phyloP scores from a whole-genome alignment of 2,113 vertebrate genomes.

The Alethe castanea region DNA sequence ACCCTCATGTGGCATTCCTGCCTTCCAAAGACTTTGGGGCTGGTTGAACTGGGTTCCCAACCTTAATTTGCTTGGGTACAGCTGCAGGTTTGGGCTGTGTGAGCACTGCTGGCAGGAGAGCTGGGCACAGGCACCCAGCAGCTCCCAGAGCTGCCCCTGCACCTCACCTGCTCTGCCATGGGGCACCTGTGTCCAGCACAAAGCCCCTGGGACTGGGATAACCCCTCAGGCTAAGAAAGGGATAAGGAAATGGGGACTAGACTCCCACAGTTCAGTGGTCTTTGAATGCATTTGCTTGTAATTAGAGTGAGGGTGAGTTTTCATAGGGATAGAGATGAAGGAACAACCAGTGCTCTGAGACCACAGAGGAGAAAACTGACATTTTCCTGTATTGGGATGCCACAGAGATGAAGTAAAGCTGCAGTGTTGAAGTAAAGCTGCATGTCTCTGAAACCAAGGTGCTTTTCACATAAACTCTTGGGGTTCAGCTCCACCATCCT shows the following conservation, averaged over 20 bases:
- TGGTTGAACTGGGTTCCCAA: not conserved
- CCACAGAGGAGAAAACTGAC: not conserved
- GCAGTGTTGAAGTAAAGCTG: not conserved
- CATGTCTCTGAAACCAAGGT: not conserved
- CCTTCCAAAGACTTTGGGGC: not conserved
- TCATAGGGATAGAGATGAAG: not conserved
- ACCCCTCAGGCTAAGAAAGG: not conserved
- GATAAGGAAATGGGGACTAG: not conserved
- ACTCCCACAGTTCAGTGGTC: not conserved
- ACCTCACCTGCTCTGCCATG: not conserved
- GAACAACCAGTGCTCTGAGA: not conserved
- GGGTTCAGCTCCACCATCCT: not conserved
- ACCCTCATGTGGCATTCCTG: not conserved
- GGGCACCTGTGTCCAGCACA: accelerated
- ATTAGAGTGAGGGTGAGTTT: not conserved
- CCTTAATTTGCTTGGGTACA: not conserved
- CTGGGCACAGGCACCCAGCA: not conserved
- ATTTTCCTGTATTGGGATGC: not conserved
- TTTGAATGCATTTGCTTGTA: not conserved
- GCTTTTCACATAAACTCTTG: not conserved
- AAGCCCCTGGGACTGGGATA: not conserved
- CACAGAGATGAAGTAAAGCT: not conserved
- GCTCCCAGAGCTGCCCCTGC: not conserved
- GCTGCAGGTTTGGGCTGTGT: not conserved
- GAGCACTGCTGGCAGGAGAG: accelerated